Evolutionary conservation across 2,888 invertebrate species (phyloP).

Genomic region (Nudaria mundana): DNA sequence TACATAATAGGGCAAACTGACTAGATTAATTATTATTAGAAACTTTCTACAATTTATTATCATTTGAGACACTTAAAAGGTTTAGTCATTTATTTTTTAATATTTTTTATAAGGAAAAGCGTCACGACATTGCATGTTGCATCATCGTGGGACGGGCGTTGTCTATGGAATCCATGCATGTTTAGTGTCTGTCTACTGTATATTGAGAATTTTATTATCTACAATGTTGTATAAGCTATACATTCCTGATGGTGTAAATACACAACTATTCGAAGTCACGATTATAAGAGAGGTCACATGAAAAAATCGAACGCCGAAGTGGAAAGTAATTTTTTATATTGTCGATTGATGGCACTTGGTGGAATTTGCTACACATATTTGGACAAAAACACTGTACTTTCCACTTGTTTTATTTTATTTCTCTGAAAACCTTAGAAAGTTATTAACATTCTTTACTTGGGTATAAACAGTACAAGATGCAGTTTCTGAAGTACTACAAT

Average conservation of each 20-base stretch:
- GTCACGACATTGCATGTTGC: conserved; percentile 37
- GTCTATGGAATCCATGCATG: conserved; percentile 45
- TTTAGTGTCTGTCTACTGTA: conserved; percentile 38
- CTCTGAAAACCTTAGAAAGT: conserved; percentile 46
- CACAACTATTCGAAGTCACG: conserved; percentile 43
- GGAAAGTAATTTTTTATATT: too few species aligned
- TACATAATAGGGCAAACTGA: conserved; percentile 24
- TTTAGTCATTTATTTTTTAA: conserved; percentile 14
- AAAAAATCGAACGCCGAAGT: conserved; percentile 56
- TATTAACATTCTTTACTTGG: conserved; percentile 58
- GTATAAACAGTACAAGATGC: conserved; percentile 45
- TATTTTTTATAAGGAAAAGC: conserved; percentile 18
- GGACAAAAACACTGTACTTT: too few species aligned
- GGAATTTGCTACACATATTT: too few species aligned
- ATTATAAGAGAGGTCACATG: conserved; percentile 49
- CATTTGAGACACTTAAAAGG: conserved; percentile 16
- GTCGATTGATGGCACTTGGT: too few species aligned
- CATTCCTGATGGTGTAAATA: conserved; percentile 46
- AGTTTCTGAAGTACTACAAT: conserved; percentile 34
- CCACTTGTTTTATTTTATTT: too few species aligned
- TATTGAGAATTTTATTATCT: conserved; percentile 58
- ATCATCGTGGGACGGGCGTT: conserved; percentile 42
- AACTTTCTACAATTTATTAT: conserved; percentile 39
- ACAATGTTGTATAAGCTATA: conserved; percentile 35
- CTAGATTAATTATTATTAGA: conserved; percentile 28